Evolutionary conservation across 1,140 invertebrate species (phyloP).

Genomic region (Neodiprion pinetum): DNA sequence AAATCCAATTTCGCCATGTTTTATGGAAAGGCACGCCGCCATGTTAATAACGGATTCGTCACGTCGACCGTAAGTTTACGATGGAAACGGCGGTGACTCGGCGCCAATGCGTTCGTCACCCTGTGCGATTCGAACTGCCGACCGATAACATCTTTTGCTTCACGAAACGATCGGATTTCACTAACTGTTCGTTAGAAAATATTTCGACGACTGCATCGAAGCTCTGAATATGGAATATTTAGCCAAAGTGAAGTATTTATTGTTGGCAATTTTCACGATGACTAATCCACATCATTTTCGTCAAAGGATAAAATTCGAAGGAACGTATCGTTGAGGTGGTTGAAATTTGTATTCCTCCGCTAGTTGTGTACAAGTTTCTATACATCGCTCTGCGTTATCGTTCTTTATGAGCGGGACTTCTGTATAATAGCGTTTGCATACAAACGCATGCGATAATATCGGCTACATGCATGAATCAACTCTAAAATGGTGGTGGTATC

Average conservation of each 20-base stretch:
- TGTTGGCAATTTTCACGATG: too few relatives aligned
- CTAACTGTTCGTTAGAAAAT: background rate
- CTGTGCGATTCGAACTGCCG: background rate
- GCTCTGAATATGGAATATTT: background rate
- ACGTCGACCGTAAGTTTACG: background rate
- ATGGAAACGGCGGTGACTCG: background rate
- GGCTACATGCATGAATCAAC: background rate
- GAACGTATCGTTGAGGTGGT: too few relatives aligned
- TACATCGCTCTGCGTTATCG: too few relatives aligned
- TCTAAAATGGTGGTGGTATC: background rate
- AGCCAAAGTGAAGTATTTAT: too few relatives aligned
- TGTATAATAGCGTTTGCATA: background rate
- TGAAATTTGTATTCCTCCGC: too few relatives aligned
- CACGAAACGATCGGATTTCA: background rate
- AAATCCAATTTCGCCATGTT: slow-evolving; percentile 1
- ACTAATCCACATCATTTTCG: too few relatives aligned
- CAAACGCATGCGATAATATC: background rate
- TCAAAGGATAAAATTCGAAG: too few relatives aligned
- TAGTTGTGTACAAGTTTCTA: too few relatives aligned
- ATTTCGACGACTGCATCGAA: background rate
- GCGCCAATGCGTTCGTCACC: background rate
- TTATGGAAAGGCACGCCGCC: background rate
- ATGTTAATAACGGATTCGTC: slow-evolving; percentile 7
- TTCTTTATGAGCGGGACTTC: background rate
- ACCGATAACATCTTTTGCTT: background rate